These are phyloP conservation scores for Operophtera brumata DNA, from an alignment of 2,888 invertebrate genomes.

Conservation along the genomic window DNA sequence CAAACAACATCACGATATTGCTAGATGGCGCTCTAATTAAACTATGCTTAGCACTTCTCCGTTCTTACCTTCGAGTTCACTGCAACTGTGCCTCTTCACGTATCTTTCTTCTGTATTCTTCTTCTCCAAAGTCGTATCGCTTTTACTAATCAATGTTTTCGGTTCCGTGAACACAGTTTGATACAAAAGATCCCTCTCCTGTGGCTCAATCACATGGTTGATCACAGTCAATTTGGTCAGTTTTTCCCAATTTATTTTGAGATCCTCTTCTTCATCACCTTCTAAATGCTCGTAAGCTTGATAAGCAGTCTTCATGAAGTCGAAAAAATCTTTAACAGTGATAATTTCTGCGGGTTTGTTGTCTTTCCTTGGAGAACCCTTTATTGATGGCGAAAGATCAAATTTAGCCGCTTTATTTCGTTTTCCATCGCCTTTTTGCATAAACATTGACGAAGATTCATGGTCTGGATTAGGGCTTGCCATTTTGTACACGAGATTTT, in stretches of 20 bases:
- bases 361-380: conserved; percentile 48
- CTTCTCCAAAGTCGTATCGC: conserved; percentile 59
- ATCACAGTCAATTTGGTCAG: conserved; percentile 72
- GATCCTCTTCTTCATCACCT: conserved; percentile 66
- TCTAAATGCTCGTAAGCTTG: conserved; percentile 81
- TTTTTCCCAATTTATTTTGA: conserved; percentile 77
- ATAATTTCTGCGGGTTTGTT: conserved; percentile 79
- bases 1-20: background rate
- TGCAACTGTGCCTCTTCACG: conserved; percentile 65
- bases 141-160: conserved; percentile 62
- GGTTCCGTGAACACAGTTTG: conserved; percentile 58
- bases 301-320: conserved; percentile 87
- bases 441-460: conserved; percentile 67
- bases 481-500: conserved; percentile 47
- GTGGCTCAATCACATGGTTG: conserved; percentile 72
- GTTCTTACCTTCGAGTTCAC: conserved; percentile 63
- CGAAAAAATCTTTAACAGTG: conserved; percentile 85
- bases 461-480: conserved; percentile 59
- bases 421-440: conserved; percentile 54
- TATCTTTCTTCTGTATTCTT: conserved; percentile 49
- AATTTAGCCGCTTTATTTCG: conserved; percentile 36
- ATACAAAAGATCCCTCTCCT: conserved; percentile 67
- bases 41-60: background rate
- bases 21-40: conserved; percentile 37
- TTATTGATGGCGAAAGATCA: conserved; percentile 45